phyloP scores from a whole-genome alignment of 2,888 invertebrate species.

The Dicyrtomina minuta region DNA sequence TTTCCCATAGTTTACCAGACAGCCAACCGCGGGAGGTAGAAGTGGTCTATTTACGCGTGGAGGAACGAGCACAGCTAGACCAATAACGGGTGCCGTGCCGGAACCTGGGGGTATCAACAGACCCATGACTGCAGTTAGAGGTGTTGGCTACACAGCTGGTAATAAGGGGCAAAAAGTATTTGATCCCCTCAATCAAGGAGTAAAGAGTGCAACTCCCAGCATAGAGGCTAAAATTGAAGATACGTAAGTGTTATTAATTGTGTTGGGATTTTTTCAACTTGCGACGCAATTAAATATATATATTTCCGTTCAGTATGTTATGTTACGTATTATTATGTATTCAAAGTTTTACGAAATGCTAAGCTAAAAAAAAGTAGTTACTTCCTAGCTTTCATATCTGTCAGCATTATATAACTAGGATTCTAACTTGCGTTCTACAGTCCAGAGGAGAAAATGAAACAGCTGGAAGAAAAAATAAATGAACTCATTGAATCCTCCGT shows the following conservation, averaged over 20 bases:
- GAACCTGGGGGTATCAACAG: constrained; percentile 58
- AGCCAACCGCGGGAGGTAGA: constrained; percentile 44
- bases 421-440: constrained; percentile 59
- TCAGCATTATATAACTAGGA: neutral
- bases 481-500: constrained; percentile 88
- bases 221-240: constrained; percentile 75
- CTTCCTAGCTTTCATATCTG: too few relatives aligned
- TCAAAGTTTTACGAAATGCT: too few relatives aligned
- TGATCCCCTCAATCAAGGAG: constrained; percentile 74
- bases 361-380: too few relatives aligned
- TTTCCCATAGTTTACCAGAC: constrained; percentile 50
- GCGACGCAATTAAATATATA: too few relatives aligned
- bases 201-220: constrained; percentile 62
- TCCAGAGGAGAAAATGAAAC: constrained; percentile 87
- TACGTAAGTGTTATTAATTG: constrained; percentile 63
- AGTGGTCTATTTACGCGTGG: constrained; percentile 44
- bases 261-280: too few relatives aligned
- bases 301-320: too few relatives aligned
- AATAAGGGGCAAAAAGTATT: constrained; percentile 61
- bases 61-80: constrained; percentile 52
- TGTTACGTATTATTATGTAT: too few relatives aligned
- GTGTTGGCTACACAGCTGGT: constrained; percentile 90
- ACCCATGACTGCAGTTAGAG: constrained; percentile 95
- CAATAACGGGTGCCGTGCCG: constrained; percentile 52
- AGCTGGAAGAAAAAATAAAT: constrained; percentile 85